Evolutionary conservation across 2,797 vertebrate genomes (phyloP), one percentile per base, ranked within the genome.

Genomic region (Tadarida brasiliensis): DNA sequence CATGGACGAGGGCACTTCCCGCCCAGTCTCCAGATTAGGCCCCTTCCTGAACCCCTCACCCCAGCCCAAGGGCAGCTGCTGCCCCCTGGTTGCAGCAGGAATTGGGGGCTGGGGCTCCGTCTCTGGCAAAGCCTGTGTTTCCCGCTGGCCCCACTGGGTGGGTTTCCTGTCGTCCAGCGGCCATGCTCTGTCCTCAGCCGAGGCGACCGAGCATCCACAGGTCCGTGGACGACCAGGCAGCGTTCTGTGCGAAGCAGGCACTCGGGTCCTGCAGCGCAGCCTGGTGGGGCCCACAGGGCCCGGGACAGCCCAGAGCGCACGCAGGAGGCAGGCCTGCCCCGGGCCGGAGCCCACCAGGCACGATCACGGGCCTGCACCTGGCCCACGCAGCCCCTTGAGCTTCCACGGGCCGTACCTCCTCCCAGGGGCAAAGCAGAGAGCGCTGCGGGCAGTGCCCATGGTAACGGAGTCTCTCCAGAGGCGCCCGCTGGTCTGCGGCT

Each of bases 231-330:
- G 89, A 33, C 65, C 3, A 3, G 44, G 28, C 65, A 10, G 81
- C 0, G 7, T 16, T 44, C 24, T 10, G 33, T 51, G 77, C 3
- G 20, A 26, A 35, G 35, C 1, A 28, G 47, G 73, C 33, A 30
- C 3, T 33, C 8, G 1, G 0, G 11, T 39, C 44, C 30, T 15
- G 17, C 4, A 6, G 8, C 71, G 33, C 24, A 19, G 24, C 22
- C 61, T 9, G 59, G 47, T 1, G 24, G 44, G 20, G 19, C 2
- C 15, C 26, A 6, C 17, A 0, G 59, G 20, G 67, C 8, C 51
- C 16, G 5, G 35, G 6, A 61, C 11, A 51, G 61, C 16, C 65
- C 16, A 10, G n/a, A 67, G 16, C n/a, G 5, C n/a, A 4, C 1
- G 7, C n/a, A 20, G 65, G n/a, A 20, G 56, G 49, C 20, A 16